These are phyloP conservation scores for Lithophane socia DNA, from an alignment of 2,888 invertebrate genomes.

Conservation along the genomic window DNA sequence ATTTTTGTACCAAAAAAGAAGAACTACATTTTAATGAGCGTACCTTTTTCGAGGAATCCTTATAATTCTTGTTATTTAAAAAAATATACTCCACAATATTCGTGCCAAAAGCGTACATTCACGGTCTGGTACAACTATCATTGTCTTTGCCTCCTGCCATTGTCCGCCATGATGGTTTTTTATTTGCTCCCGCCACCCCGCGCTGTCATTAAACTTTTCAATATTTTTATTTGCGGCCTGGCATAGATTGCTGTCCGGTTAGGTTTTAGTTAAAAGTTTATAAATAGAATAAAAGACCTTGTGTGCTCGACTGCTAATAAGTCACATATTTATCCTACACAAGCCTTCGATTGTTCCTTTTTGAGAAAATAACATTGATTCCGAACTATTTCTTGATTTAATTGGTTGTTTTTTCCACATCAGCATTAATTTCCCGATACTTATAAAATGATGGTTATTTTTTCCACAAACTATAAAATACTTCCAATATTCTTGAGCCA, in stretches of 20 bases:
- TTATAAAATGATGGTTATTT: neutral
- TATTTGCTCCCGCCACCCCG: slow-evolving; percentile 66
- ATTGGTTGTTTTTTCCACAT: neutral
- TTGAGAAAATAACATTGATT: neutral
- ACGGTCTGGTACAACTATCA: slow-evolving; percentile 81
- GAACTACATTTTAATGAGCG: slow-evolving; percentile 63
- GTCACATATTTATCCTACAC: slow-evolving; percentile 19
- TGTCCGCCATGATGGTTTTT: slow-evolving; percentile 71
- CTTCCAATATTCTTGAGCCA: neutral
- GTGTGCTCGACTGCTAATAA: slow-evolving; percentile 12
- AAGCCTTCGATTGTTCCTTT: neutral
- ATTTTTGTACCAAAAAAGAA: slow-evolving; percentile 39
- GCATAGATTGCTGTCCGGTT: slow-evolving; percentile 54
- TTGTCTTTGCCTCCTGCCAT: slow-evolving; percentile 76
- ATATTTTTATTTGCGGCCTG: slow-evolving; percentile 61
- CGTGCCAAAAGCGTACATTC: slow-evolving; percentile 69
- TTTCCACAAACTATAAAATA: slow-evolving; percentile 9
- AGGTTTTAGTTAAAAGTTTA: slow-evolving; percentile 59
- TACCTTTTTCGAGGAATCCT: slow-evolving; percentile 62
- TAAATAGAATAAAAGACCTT: slow-evolving; percentile 25
- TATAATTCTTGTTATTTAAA: slow-evolving; percentile 65
- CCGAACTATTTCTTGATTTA: neutral
- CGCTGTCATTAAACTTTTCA: slow-evolving; percentile 74
- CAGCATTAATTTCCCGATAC: neutral
- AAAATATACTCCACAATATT: slow-evolving; percentile 70